A percentile compares a stretch with the other conserved stretches of the same genome.
Conservation (phyloP, 2,113 vertebrate species). For the Scopus umbretta region DNA sequence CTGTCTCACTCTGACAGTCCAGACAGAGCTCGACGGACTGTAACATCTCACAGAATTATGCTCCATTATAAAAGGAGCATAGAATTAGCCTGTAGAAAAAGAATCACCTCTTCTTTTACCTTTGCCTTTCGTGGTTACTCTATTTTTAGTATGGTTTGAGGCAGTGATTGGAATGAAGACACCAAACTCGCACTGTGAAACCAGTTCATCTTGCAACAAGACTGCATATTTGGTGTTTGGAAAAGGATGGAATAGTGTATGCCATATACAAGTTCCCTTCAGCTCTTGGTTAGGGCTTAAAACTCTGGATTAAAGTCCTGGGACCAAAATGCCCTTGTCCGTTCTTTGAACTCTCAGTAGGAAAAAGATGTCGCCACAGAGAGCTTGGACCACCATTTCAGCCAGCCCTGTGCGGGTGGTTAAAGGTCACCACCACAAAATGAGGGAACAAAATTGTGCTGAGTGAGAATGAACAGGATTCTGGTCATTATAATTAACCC, state of each 20-base stretch:
- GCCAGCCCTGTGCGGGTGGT: not conserved
- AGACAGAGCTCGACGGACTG: not conserved
- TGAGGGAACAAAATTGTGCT: not conserved
- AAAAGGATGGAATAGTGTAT: not conserved
- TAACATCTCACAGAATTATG: not conserved
- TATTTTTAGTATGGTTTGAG: not conserved
- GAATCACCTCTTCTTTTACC: not conserved
- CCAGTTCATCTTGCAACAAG: not conserved
- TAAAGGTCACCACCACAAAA: not conserved
- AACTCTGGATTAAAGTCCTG: not conserved
- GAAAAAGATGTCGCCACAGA: not conserved
- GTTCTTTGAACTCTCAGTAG: not conserved
- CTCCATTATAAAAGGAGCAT: not conserved
- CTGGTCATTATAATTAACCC: not conserved
- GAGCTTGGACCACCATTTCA: fast-evolving
- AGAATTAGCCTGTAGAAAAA: not conserved
- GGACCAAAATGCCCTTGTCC: not conserved
- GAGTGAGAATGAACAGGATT: not conserved
- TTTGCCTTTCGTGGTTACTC: not conserved
- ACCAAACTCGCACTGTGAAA: not conserved
- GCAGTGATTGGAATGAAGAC: not conserved
- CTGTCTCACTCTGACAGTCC: not conserved
- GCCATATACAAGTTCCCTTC: not conserved
- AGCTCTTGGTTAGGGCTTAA: not conserved
- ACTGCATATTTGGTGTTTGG: not conserved